A percentile compares a stretch with the other conserved stretches of the same genome.
Evolutionary conservation across 2,888 invertebrate genomes (phyloP).

Genomic region (Carpatolechia fugitivella): DNA sequence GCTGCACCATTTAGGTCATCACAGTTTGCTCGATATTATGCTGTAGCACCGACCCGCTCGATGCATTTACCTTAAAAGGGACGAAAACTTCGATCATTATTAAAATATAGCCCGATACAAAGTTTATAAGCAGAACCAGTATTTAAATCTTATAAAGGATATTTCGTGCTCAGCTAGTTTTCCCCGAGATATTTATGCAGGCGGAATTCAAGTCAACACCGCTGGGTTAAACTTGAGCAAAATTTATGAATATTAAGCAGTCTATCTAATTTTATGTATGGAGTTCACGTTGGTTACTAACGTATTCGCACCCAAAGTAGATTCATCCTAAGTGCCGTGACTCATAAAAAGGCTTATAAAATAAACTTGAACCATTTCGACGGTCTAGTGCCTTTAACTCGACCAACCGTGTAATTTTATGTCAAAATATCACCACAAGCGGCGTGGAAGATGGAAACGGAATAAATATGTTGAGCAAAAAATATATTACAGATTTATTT

Average conservation of each 20-base stretch:
- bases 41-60: neutral
- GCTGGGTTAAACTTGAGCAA: slow-evolving; percentile 11
- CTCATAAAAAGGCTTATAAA: slow-evolving; percentile 39
- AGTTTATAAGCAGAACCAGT: neutral
- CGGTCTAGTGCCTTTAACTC: slow-evolving; percentile 34
- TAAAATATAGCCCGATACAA: neutral
- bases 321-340: slow-evolving; percentile 28
- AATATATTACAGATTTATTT: slow-evolving; percentile 23
- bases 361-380: slow-evolving; percentile 34
- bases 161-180: slow-evolving; percentile 5
- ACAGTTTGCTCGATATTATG: slow-evolving; percentile 19
- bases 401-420: slow-evolving; percentile 38
- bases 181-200: slow-evolving; percentile 5
- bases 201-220: slow-evolving; percentile 7
- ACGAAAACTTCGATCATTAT: neutral
- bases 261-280: slow-evolving; percentile 14
- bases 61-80: neutral
- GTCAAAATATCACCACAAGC: slow-evolving; percentile 41
- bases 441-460: slow-evolving; percentile 38
- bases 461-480: slow-evolving; percentile 35
- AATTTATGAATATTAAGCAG: slow-evolving; percentile 16
- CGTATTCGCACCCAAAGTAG: slow-evolving; percentile 30
- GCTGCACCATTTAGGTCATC: slow-evolving; percentile 22
- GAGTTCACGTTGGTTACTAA: slow-evolving; percentile 20
- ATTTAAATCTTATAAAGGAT: slow-evolving; percentile 7